Evolutionary conservation across 2,888 invertebrate species (phyloP).

Genomic region (Mesochorus sp.): DNA sequence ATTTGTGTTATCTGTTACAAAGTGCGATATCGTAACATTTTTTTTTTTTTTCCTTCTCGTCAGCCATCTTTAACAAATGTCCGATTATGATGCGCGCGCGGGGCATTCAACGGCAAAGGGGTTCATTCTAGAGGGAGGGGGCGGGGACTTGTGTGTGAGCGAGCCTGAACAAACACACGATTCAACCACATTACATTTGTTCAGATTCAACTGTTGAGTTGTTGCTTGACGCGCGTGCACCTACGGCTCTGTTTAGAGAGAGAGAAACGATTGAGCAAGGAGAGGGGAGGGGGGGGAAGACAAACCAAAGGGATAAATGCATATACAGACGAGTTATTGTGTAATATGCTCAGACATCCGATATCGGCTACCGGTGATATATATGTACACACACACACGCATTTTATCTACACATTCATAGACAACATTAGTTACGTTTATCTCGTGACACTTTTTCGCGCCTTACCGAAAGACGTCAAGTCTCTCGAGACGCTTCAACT

Average conservation of each 20-base stretch:
- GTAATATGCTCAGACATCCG: neutral
- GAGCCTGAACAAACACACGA: conserved; percentile 39
- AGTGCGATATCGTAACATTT: conserved; percentile 47
- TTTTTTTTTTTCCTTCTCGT: conserved; percentile 24
- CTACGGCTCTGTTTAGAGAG: conserved; percentile 58
- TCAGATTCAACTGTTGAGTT: conserved; percentile 58
- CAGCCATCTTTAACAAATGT: conserved; percentile 57
- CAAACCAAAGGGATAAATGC: neutral
- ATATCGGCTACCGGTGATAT: conserved; percentile 27
- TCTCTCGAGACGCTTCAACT: neutral
- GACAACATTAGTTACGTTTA: too few relatives aligned
- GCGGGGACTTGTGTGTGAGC: conserved; percentile 1
- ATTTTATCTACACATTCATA: too few relatives aligned
- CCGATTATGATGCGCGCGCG: conserved; percentile 30
- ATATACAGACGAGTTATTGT: neutral
- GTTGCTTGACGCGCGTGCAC: conserved; percentile 61
- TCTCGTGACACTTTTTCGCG: conserved; percentile 3
- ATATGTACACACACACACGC: neutral
- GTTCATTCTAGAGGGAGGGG: conserved; percentile 18
- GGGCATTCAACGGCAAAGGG: conserved; percentile 53
- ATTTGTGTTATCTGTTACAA: conserved; percentile 50
- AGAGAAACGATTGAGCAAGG: conserved; percentile 43
- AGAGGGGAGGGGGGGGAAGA: conserved; percentile 2
- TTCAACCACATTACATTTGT: conserved; percentile 49
- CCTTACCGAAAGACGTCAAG: neutral